phyloP scores from a whole-genome alignment of 2,113 vertebrate genomes.

The Paratilapia polleni region DNA sequence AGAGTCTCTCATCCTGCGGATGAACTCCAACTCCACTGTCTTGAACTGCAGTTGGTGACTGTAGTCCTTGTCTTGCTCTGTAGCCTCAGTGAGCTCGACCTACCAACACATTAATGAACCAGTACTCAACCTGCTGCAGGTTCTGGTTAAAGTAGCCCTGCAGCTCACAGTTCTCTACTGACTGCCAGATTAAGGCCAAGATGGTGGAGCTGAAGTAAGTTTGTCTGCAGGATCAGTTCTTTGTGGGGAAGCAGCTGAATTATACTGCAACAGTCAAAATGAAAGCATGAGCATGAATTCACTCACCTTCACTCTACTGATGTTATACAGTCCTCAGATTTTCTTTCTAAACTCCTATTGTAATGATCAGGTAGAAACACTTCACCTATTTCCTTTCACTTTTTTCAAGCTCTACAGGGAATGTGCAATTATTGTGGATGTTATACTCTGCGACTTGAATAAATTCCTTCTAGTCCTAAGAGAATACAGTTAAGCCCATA shows the following conservation, averaged over 20 bases:
- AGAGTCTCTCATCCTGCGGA: not conserved
- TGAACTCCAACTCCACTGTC: not conserved
- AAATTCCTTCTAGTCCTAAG: too few species aligned
- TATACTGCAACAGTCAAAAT: not conserved
- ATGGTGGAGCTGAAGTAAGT: not conserved
- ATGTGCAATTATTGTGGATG: too few species aligned
- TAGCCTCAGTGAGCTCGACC: not conserved
- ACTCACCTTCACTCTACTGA: too few species aligned
- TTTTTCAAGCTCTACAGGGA: too few species aligned
- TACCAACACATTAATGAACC: not conserved
- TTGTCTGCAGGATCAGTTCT: not conserved
- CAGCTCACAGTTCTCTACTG: not conserved
- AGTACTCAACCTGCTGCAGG: not conserved
- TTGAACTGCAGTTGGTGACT: not conserved
- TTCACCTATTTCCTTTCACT: too few species aligned
- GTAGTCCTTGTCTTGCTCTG: not conserved
- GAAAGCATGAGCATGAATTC: too few species aligned
- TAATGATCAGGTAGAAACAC: too few species aligned
- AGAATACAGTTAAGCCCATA: too few species aligned
- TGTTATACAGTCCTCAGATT: too few species aligned
- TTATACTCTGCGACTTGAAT: too few species aligned
- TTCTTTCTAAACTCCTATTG: too few species aligned
- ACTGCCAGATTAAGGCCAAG: not conserved
- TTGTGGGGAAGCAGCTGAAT: not conserved
- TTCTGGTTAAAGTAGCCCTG: not conserved